These are phyloP conservation scores for Catamblyrhynchus diadema DNA, from an alignment of 2,797 vertebrate genomes.

Conservation along the genomic window DNA sequence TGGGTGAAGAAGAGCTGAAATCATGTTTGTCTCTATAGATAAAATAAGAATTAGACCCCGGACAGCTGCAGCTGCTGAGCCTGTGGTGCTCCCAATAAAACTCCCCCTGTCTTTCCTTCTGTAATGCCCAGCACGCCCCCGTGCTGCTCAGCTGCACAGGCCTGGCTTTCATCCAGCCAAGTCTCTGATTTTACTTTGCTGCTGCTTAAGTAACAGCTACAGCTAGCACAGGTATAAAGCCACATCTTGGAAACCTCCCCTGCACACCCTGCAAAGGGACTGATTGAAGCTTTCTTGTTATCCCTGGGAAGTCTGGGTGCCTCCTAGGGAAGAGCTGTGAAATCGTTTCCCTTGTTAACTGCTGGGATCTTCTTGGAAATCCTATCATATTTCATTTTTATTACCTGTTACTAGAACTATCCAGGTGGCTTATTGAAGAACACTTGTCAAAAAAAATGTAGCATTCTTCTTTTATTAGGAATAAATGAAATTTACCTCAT, in stretches of 20 bases:
- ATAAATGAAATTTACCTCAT: conserved; percentile 66
- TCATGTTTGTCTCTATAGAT: rapidly evolving
- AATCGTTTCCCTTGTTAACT: background rate
- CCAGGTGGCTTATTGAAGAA: conserved; percentile 52
- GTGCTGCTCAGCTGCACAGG: background rate
- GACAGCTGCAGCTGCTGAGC: background rate
- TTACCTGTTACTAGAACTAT: conserved; percentile 55
- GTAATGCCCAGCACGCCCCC: background rate
- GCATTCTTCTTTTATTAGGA: conserved; percentile 58
- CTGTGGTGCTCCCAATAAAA: background rate
- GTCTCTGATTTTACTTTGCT: background rate
- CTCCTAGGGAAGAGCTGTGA: background rate
- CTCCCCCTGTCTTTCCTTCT: background rate
- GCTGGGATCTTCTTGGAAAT: conserved; percentile 19
- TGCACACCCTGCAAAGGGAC: background rate
- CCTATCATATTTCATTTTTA: conserved; percentile 61
- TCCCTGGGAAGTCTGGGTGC: background rate
- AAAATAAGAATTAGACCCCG: background rate
- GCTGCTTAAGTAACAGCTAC: background rate
- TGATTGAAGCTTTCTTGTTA: background rate
- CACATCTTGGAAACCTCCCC: background rate
- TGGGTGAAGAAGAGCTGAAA: background rate
- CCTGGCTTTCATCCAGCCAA: background rate
- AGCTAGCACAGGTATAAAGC: background rate
- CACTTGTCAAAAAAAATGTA: conserved; percentile 60